Evolutionary conservation across 2,113 vertebrate species (phyloP).

Genomic region (Scalopus aquaticus): DNA sequence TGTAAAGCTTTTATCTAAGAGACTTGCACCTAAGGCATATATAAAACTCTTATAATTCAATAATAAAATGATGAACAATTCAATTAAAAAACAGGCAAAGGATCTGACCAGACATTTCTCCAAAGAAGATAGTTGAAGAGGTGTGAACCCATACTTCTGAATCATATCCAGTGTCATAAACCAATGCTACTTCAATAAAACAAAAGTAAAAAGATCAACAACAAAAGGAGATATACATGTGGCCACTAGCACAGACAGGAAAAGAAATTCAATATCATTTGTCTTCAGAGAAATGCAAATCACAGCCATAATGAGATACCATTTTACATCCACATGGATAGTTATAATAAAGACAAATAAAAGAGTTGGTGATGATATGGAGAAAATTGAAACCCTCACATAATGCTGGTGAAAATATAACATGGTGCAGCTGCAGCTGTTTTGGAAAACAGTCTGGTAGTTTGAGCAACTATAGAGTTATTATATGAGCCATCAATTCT

Average conservation of each 20-base stretch:
- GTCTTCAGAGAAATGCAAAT: neutral
- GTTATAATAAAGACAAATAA: neutral
- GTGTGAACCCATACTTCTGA: too few species aligned
- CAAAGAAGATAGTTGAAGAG: too few species aligned
- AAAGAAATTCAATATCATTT: too few species aligned
- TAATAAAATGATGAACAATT: neutral
- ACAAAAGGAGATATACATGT: neutral
- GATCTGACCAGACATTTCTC: too few species aligned
- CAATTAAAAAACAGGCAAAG: too few species aligned
- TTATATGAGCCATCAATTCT: neutral
- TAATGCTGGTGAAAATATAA: neutral
- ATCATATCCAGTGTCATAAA: too few species aligned
- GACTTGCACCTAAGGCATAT: neutral
- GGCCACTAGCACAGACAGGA: neutral
- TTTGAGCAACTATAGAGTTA: conserved; percentile 12
- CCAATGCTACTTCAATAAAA: neutral
- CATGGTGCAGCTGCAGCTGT: neutral
- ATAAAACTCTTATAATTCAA: neutral
- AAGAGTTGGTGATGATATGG: neutral
- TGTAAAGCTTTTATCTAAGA: neutral
- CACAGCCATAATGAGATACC: neutral
- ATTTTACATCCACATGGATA: neutral
- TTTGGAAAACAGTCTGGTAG: neutral
- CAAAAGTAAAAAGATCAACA: neutral
- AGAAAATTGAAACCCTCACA: neutral